These are phyloP conservation scores for Tiphia femorata DNA, from an alignment of 2,888 invertebrate genomes.

Conservation along the genomic window DNA sequence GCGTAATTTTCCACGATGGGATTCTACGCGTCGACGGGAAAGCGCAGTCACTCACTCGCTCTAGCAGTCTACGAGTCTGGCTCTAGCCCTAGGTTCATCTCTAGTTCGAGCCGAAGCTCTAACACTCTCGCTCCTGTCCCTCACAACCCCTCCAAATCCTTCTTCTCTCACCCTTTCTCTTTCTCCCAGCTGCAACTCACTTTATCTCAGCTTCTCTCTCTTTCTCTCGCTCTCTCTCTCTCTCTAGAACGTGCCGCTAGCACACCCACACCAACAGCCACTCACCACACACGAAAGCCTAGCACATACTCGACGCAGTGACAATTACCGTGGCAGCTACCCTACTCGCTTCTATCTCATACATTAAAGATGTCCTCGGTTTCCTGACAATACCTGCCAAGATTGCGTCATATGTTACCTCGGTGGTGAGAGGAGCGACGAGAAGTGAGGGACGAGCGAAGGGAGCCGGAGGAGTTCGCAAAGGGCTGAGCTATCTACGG, in stretches of 20 bases:
- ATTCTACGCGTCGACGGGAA: constrained; percentile 35
- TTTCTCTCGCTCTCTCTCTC: constrained; percentile 15
- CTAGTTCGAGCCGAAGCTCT: too few species aligned
- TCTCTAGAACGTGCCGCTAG: constrained; percentile 8
- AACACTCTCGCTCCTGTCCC: constrained; percentile 1
- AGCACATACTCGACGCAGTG: constrained; percentile 23
- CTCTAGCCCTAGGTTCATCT: too few species aligned
- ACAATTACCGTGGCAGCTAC: constrained; percentile 43
- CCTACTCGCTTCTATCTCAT: constrained; percentile 46
- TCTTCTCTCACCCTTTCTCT: not conserved
- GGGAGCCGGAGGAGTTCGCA: constrained; percentile 8
- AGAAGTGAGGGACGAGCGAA: constrained; percentile 18
- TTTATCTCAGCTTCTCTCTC: not conserved
- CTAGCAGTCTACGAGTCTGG: too few species aligned
- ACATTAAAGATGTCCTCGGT: constrained; percentile 58
- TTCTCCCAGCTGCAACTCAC: not conserved
- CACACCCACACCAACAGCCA: not conserved
- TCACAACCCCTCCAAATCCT: not conserved
- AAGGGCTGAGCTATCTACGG: too few species aligned
- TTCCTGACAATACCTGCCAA: constrained; percentile 60
- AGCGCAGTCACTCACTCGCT: not conserved
- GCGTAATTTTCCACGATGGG: constrained; percentile 41
- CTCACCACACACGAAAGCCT: not conserved
- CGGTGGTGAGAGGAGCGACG: constrained; percentile 16
- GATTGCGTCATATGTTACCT: constrained; percentile 62